These are phyloP conservation scores for Notodonta dromedarius DNA, from an alignment of 2,888 invertebrate genomes.

Conservation along the genomic window DNA sequence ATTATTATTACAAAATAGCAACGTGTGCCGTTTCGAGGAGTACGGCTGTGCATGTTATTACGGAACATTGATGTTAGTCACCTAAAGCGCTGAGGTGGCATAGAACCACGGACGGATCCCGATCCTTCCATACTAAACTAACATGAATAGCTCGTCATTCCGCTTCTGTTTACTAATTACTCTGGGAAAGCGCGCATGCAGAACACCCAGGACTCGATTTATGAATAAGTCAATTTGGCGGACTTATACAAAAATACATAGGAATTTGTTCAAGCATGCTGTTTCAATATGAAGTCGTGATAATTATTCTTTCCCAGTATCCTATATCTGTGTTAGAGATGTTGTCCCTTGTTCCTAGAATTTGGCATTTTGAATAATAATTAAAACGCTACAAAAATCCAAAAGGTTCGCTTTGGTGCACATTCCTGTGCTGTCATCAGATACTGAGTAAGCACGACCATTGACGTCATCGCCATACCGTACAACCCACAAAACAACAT, in stretches of 20 bases:
- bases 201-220: conserved; percentile 38
- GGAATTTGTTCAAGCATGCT: conserved; percentile 29
- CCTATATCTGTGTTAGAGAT: conserved; percentile 9
- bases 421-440: conserved; percentile 33
- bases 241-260: not conserved
- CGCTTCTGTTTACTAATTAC: conserved; percentile 21
- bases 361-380: conserved; percentile 28
- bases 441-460: conserved; percentile 35
- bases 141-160: conserved; percentile 21
- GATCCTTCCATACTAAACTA: conserved; percentile 22
- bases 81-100: conserved; percentile 39
- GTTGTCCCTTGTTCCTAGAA: conserved; percentile 32
- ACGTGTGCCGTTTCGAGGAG: conserved; percentile 45
- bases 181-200: conserved; percentile 47
- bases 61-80: conserved; percentile 58
- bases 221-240: not conserved
- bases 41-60: conserved; percentile 57
- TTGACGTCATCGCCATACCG: conserved; percentile 39
- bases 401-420: conserved; percentile 31
- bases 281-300: conserved; percentile 26
- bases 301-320: conserved; percentile 35
- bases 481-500: conserved; percentile 26
- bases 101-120: conserved; percentile 18
- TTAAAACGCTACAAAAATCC: conserved; percentile 16
- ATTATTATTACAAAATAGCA: conserved; percentile 27